These are phyloP conservation scores for Capreolus pygargus DNA, from an alignment of 2,113 vertebrate species.

Conservation along the genomic window DNA sequence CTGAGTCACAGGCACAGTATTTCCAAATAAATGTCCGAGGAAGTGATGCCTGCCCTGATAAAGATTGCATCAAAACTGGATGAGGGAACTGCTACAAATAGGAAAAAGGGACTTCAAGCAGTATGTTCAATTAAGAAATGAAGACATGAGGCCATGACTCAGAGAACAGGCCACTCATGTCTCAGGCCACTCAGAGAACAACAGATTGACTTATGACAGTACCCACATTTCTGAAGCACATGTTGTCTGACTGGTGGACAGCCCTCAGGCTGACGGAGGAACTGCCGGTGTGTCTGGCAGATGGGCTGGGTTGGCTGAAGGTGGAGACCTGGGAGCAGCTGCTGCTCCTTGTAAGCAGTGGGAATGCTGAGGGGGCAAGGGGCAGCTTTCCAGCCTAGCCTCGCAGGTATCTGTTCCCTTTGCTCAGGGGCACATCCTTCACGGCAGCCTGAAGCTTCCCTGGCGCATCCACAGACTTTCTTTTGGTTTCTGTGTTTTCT, in stretches of 20 bases:
- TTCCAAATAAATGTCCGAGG: constrained; percentile 16
- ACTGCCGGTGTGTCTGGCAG: background rate
- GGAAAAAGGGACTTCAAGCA: background rate
- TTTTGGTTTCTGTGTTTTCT: background rate
- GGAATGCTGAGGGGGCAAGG: fast-evolving
- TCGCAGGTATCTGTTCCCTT: fast-evolving
- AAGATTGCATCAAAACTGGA: background rate
- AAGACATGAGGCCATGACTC: background rate
- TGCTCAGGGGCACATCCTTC: fast-evolving
- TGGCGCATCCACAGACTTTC: fast-evolving
- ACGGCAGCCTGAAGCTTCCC: fast-evolving
- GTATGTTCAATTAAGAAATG: background rate
- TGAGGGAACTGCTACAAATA: constrained; percentile 4
- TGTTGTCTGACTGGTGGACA: background rate
- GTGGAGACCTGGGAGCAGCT: background rate
- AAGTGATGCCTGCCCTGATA: background rate
- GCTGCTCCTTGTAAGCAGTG: background rate
- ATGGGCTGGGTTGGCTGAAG: background rate
- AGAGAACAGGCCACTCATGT: too few species aligned
- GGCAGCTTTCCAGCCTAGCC: background rate
- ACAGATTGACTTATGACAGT: constrained; percentile 9
- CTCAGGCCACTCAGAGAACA: background rate
- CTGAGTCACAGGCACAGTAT: background rate
- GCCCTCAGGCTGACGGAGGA: background rate
- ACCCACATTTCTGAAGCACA: background rate